Evolutionary conservation across 2,888 invertebrate genomes (phyloP), one percentile per base, ranked within the genome.

Genomic region (Ectobius pallidus): DNA sequence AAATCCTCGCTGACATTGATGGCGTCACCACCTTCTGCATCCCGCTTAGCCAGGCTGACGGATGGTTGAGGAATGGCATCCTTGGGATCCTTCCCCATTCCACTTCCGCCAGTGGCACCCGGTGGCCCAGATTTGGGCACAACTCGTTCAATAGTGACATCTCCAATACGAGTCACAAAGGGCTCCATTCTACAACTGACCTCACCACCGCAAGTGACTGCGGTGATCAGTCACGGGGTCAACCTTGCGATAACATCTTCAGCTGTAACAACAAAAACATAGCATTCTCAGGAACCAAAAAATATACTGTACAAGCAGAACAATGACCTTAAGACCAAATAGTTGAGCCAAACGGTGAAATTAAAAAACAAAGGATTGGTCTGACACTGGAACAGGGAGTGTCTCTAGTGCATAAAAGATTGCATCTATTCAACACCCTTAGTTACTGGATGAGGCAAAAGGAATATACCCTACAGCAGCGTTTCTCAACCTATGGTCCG

Each of bases 81-180:
- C 20, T 73, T 73, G 22, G 73, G 72, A 70, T 79, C 79, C 69
- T 75, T 77, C 11, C 55, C 55, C 39, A 65, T 3, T 6, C 42
- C 39, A n/a, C 44, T 46, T 46, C 42, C 65, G n/a, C 18, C 63
- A 63, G 22, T 22, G 14, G 46, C 58, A 27, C 62, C 20, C 1
- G 7, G 18, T 6, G 71, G 65, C 73, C 78, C 78, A 69, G 79
- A 76, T 65, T 80, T 79, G 61, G 84, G 81, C 74, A 82, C 78
- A 73, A 84, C 83, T 58, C 87, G 82, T 80, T 88, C 87, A 78
- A 88, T 87, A 55, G 87, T 88, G 78, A 88, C 87, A 84, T 88
- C 87, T 78, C 87, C 88, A 75, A 87, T 86, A 78, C 86, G 83
- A 77, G 86, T 86, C 74, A 88, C 81, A 79, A 86, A 85, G 75